These are phyloP conservation scores for Panzeria rudis DNA, from an alignment of 2,888 invertebrate species.

Conservation along the genomic window DNA sequence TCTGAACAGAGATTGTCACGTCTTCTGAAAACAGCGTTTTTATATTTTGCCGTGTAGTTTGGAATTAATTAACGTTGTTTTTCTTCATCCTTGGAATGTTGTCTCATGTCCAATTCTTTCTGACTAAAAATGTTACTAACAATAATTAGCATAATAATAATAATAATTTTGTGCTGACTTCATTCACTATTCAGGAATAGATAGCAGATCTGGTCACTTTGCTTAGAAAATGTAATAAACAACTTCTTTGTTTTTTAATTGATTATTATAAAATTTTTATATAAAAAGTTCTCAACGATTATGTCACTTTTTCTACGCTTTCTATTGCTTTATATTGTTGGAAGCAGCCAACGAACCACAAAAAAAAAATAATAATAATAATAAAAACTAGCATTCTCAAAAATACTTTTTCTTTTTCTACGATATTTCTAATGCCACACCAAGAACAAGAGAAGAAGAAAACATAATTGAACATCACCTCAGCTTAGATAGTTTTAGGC, in stretches of 20 bases:
- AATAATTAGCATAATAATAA: too few species aligned
- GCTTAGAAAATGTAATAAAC: constrained; percentile 32
- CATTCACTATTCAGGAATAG: neutral
- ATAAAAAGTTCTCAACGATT: constrained; percentile 44
- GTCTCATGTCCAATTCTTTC: too few species aligned
- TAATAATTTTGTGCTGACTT: too few species aligned
- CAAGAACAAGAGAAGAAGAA: neutral
- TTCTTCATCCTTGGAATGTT: too few species aligned
- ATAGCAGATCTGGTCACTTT: constrained; percentile 10
- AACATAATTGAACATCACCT: constrained; percentile 34
- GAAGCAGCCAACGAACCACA: constrained; percentile 17
- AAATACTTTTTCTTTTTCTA: constrained; percentile 50
- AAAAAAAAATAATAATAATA: neutral
- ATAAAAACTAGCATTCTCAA: constrained; percentile 22
- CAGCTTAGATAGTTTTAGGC: constrained; percentile 20
- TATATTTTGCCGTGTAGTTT: too few species aligned
- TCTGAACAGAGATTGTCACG: too few species aligned
- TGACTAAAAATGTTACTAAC: too few species aligned
- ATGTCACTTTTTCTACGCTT: constrained; percentile 66
- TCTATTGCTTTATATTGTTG: constrained; percentile 11
- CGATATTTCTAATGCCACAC: constrained; percentile 46
- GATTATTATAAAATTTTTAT: constrained; percentile 11
- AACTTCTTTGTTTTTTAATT: constrained; percentile 20
- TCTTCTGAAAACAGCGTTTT: too few species aligned
- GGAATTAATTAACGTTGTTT: too few species aligned